Evolutionary conservation across 2,797 vertebrate genomes (phyloP).

Genomic region (Scolopax bukidnonensis): DNA sequence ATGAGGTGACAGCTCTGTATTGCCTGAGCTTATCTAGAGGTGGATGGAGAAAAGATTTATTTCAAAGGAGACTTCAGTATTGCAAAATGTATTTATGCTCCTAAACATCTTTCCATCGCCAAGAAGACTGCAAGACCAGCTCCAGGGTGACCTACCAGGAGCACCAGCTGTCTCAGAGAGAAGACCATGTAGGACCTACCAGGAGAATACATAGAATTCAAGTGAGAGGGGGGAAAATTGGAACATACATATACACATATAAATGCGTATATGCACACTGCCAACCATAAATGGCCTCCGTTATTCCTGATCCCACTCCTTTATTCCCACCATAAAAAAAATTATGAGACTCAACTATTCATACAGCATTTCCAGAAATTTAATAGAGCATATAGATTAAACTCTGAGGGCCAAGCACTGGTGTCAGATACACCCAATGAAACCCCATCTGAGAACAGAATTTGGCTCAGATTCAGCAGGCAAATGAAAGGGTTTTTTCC

Average conservation of each 20-base stretch:
- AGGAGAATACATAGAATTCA: neutral
- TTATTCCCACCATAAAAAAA: slow-evolving; percentile 62
- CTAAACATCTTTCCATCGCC: neutral
- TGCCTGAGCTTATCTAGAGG: neutral
- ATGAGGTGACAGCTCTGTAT: neutral
- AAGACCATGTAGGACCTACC: neutral
- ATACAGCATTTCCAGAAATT: slow-evolving; percentile 53
- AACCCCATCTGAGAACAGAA: slow-evolving; percentile 52
- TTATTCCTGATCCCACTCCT: slow-evolving; percentile 27
- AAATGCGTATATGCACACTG: rapidly evolving
- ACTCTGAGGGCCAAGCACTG: slow-evolving; percentile 45
- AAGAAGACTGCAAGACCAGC: neutral
- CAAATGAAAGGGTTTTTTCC: slow-evolving; percentile 62
- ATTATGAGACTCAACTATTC: slow-evolving; percentile 60
- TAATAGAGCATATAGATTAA: slow-evolving; percentile 63
- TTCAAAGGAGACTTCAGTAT: neutral
- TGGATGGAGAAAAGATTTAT: neutral
- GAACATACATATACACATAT: neutral
- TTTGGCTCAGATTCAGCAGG: slow-evolving; percentile 55
- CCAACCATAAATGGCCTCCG: neutral
- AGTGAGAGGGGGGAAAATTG: neutral
- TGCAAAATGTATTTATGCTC: neutral
- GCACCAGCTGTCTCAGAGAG: neutral
- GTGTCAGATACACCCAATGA: slow-evolving; percentile 57
- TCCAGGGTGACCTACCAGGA: neutral